Evolutionary conservation across 2,113 vertebrate species (phyloP).

Genomic region (Cygnus atratus): DNA sequence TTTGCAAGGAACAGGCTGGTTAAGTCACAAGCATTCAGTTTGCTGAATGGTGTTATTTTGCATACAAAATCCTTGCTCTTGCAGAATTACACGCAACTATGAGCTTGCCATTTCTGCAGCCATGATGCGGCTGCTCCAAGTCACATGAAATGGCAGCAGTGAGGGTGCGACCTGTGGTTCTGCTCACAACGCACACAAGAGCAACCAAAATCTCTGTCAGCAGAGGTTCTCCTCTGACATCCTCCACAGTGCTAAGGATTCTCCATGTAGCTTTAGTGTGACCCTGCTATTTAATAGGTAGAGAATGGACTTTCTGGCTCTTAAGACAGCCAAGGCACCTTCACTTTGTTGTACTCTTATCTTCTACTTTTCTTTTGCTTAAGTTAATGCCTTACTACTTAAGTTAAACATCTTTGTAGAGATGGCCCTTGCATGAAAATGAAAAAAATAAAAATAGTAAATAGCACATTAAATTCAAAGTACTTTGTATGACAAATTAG

Average conservation of each 20-base stretch:
- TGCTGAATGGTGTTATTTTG: background rate
- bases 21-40: background rate
- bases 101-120: background rate
- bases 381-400: background rate
- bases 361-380: background rate
- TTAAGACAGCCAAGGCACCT: background rate
- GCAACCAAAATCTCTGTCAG: background rate
- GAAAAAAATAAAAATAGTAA: background rate
- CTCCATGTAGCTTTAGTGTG: background rate
- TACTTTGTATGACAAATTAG: background rate
- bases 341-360: background rate
- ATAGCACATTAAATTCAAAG: background rate
- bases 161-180: fast-evolving
- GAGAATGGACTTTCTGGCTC: background rate
- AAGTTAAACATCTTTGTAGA: background rate
- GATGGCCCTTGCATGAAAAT: background rate
- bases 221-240: background rate
- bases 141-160: background rate
- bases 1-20: background rate
- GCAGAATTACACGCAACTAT: background rate
- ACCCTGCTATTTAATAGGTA: background rate
- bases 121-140: background rate
- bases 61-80: background rate
- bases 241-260: background rate
- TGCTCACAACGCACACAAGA: too few species aligned